These are phyloP conservation scores for Lochmaea capreae DNA, from an alignment of 2,888 invertebrate species.

Conservation along the genomic window DNA sequence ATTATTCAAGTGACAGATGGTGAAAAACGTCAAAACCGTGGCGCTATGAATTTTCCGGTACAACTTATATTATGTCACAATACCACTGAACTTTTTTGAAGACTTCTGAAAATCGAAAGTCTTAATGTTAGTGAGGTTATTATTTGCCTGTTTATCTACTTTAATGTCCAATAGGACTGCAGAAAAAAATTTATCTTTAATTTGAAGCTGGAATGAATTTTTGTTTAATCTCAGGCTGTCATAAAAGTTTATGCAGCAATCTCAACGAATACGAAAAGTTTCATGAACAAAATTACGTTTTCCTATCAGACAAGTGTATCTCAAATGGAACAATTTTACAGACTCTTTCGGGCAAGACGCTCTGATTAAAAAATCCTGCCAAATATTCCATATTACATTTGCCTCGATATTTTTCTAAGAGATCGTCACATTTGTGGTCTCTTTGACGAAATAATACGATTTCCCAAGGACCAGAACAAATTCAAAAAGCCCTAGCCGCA, in stretches of 20 bases:
- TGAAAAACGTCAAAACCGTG: too few relatives aligned
- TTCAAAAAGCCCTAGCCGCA: constrained; percentile 25
- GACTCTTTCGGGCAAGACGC: background rate
- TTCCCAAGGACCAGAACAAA: constrained; percentile 26
- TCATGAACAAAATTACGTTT: constrained; percentile 14
- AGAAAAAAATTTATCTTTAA: too few relatives aligned
- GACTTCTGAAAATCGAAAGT: too few relatives aligned
- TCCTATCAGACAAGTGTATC: constrained; percentile 15
- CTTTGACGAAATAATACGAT: constrained; percentile 31
- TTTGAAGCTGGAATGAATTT: background rate
- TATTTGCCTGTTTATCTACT: background rate
- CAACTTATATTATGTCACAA: too few relatives aligned
- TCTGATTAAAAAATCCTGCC: constrained; percentile 27
- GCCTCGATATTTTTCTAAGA: constrained; percentile 15
- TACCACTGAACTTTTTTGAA: too few relatives aligned
- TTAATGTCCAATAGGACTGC: background rate
- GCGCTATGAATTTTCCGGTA: too few relatives aligned
- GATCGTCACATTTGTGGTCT: constrained; percentile 26
- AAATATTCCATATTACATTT: constrained; percentile 1
- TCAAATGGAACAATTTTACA: constrained; percentile 7
- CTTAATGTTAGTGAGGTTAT: background rate
- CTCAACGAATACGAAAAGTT: constrained; percentile 9
- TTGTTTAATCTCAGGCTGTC: background rate
- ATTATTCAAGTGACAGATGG: too few relatives aligned
- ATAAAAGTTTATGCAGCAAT: constrained; percentile 13